phyloP scores from a whole-genome alignment of 2,113 vertebrate species.

The Cyphomyrus discorhynchus region DNA sequence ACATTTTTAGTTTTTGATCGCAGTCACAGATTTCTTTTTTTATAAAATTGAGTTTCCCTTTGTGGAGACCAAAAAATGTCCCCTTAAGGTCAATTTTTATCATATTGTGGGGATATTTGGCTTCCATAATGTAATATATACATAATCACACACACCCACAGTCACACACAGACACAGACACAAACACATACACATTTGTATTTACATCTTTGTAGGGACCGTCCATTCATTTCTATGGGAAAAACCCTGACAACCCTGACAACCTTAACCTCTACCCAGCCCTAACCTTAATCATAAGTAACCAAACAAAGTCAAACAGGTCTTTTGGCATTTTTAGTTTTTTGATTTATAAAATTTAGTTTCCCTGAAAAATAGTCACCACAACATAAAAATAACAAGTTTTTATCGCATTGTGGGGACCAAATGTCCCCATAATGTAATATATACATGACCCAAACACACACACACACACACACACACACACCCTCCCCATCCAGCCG shows the following conservation, averaged over 20 bases:
- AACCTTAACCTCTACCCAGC: neutral
- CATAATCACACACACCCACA: neutral
- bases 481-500: neutral
- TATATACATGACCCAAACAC: neutral
- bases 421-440: neutral
- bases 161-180: neutral
- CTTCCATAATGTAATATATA: neutral
- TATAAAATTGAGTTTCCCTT: neutral
- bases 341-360: neutral
- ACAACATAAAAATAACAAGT: neutral
- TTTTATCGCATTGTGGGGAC: neutral
- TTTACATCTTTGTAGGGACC: neutral
- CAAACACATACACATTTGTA: neutral
- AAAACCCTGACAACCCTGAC: neutral
- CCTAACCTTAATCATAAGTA: neutral
- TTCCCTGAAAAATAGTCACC: neutral
- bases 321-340: neutral
- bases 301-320: neutral
- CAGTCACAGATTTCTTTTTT: no score
- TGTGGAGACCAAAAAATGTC: neutral
- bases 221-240: neutral
- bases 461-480: neutral
- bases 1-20: neutral
- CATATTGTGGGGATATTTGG: neutral
- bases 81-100: neutral